A percentile compares a stretch with the other conserved stretches of the same genome.
phyloP scores from a whole-genome alignment of 2,797 vertebrate genomes.

The Gambelia wislizenii region DNA sequence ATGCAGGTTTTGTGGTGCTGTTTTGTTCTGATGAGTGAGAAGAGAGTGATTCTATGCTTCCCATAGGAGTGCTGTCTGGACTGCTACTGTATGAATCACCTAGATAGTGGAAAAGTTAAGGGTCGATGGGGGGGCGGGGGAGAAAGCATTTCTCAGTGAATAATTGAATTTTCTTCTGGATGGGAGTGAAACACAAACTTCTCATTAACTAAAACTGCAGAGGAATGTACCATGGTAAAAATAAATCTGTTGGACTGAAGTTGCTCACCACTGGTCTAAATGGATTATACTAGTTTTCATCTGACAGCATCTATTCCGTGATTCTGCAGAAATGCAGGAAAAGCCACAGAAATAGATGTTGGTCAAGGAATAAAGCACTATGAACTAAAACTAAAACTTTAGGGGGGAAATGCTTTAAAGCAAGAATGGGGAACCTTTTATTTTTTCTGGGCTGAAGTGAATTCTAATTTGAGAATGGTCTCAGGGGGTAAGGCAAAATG shows the following conservation, averaged over 20 bases:
- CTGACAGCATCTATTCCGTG: background rate
- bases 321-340: background rate
- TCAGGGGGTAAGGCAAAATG: too few relatives aligned
- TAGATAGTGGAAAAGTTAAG: slow-evolving; percentile 56
- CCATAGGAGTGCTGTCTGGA: slow-evolving; percentile 94
- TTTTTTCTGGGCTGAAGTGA: too few relatives aligned
- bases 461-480: too few relatives aligned
- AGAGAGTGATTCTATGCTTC: slow-evolving; percentile 95
- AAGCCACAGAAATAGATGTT: background rate
- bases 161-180: background rate
- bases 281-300: too few relatives aligned
- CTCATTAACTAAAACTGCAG: background rate
- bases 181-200: background rate
- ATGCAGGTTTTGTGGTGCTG: slow-evolving; percentile 81
- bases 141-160: background rate
- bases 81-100: slow-evolving; percentile 98
- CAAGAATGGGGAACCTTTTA: too few relatives aligned
- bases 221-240: background rate
- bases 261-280: too few relatives aligned
- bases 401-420: background rate
- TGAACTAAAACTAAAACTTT: background rate
- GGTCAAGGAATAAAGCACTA: background rate
- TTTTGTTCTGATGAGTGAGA: slow-evolving; percentile 98
- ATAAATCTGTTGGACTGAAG: too few relatives aligned
- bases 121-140: background rate